Evolutionary conservation across 2,888 invertebrate genomes (phyloP).

Genomic region (Andrena fulva): DNA sequence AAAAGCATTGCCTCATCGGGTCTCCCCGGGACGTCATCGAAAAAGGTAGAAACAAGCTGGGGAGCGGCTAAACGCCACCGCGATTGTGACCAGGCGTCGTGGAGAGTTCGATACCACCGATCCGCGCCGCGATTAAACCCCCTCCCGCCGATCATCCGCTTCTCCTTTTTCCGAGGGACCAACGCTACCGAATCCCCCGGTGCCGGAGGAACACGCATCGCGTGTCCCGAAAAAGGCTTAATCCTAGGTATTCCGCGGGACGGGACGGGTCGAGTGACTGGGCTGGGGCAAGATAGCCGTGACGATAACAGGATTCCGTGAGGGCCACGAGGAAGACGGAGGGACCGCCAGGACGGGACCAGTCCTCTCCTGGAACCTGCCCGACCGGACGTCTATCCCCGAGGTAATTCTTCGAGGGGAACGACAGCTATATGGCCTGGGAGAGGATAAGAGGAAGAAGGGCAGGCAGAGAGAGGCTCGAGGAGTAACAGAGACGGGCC

Average conservation of each 20-base stretch:
- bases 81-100: background rate
- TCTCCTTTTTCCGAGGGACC: background rate
- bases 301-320: slow-evolving; percentile 76
- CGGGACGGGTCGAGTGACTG: slow-evolving; percentile 59
- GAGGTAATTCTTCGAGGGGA: slow-evolving; percentile 65
- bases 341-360: slow-evolving; percentile 63
- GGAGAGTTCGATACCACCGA: slow-evolving; percentile 12
- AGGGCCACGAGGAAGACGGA: slow-evolving; percentile 67
- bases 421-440: slow-evolving; percentile 53
- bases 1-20: too few relatives aligned
- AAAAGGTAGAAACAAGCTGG: too few relatives aligned
- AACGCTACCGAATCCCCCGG: slow-evolving; percentile 52
- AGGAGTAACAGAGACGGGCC: background rate
- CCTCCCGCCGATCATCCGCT: background rate
- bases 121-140: slow-evolving; percentile 17
- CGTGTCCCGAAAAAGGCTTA: slow-evolving; percentile 71
- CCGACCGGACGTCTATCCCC: slow-evolving; percentile 70
- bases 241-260: slow-evolving; percentile 69
- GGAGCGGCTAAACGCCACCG: too few relatives aligned
- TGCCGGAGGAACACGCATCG: slow-evolving; percentile 48
- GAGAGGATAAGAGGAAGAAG: slow-evolving; percentile 27
- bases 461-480: background rate
- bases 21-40: too few relatives aligned
- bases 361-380: slow-evolving; percentile 72
- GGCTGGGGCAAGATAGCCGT: slow-evolving; percentile 68